phyloP scores from a whole-genome alignment of 2,113 vertebrate genomes.

The Zingel zingel region DNA sequence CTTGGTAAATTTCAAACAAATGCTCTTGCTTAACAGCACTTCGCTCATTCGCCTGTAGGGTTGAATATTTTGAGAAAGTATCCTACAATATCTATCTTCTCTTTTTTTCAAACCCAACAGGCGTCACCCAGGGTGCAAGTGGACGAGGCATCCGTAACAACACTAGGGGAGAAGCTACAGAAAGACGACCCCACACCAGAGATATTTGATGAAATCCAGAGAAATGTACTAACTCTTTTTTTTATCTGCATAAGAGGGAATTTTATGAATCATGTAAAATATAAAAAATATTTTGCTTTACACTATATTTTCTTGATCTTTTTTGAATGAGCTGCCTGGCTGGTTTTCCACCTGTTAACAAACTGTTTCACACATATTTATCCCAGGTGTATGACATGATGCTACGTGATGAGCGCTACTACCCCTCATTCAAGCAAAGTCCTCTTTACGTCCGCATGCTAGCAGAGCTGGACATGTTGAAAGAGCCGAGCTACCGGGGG shows the following conservation, averaged over 20 bases:
- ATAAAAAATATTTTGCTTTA: no score
- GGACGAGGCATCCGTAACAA: slow-evolving; percentile 89
- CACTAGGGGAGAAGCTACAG: slow-evolving; percentile 92
- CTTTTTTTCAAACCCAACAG: slow-evolving; percentile 71
- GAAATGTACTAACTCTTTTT: slow-evolving; percentile 84
- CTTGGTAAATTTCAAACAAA: neutral
- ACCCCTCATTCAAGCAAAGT: slow-evolving; percentile 96
- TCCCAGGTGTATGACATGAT: slow-evolving; percentile 96
- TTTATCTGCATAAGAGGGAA: neutral
- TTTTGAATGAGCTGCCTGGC: neutral
- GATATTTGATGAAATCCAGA: slow-evolving; percentile 98
- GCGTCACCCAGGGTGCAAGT: slow-evolving; percentile 96
- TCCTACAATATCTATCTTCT: neutral
- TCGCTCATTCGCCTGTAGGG: neutral
- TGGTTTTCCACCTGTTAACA: neutral
- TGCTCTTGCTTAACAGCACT: neutral
- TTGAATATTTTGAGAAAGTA: neutral
- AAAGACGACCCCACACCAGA: slow-evolving; percentile 96
- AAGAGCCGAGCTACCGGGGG: slow-evolving; percentile 97
- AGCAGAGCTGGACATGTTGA: slow-evolving; percentile 98
- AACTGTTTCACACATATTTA: neutral
- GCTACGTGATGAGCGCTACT: slow-evolving; percentile 95
- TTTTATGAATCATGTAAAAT: neutral
- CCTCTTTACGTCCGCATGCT: slow-evolving; percentile 97
- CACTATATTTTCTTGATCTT: neutral